A percentile compares a stretch with the other conserved stretches of the same genome.
phyloP scores from a whole-genome alignment of 1,140 invertebrate species.

The Halesus radiatus region DNA sequence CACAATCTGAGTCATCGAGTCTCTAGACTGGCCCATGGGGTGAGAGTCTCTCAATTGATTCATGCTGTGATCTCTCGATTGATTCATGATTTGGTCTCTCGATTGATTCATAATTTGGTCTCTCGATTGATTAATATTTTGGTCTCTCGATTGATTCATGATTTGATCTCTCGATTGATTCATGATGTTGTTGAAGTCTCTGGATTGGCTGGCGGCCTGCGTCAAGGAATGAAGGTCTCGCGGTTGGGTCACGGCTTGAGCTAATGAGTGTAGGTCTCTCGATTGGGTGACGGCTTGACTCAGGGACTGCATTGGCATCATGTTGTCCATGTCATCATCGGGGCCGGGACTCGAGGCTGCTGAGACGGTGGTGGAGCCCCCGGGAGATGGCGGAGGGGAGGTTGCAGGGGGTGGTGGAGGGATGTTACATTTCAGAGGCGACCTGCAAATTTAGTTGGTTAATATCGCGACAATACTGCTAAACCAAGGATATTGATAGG shows the following conservation, averaged over 20 bases:
- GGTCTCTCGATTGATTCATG: background rate
- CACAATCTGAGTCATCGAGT: background rate
- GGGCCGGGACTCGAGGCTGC: slow-evolving; percentile 74
- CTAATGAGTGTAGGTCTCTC: slow-evolving; percentile 18
- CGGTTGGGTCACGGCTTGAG: slow-evolving; percentile 18
- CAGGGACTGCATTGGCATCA: slow-evolving; percentile 13
- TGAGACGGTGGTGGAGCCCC: slow-evolving; percentile 75
- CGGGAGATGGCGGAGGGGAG: slow-evolving; percentile 54
- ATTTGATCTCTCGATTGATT: slow-evolving; percentile 3
- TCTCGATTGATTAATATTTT: background rate
- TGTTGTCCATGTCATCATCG: slow-evolving; percentile 68
- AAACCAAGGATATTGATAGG: too few species aligned
- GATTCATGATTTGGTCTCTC: slow-evolving; percentile 1
- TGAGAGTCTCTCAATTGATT: background rate
- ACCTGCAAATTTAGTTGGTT: slow-evolving; percentile 29
- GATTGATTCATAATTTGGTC: background rate
- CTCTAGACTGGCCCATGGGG: background rate
- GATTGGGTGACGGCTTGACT: slow-evolving; percentile 9
- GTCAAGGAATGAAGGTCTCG: slow-evolving; percentile 8
- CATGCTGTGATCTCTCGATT: background rate
- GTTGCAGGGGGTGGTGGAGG: background rate
- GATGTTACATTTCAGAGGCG: slow-evolving; percentile 43
- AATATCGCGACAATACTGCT: too few species aligned
- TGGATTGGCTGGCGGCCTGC: slow-evolving; percentile 14
- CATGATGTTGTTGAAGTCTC: background rate